Percentiles rank a stretch among this genome's conserved stretches.
Evolutionary conservation across 2,888 invertebrate genomes (phyloP).

Genomic region (Rhimphoctona megacephalus): DNA sequence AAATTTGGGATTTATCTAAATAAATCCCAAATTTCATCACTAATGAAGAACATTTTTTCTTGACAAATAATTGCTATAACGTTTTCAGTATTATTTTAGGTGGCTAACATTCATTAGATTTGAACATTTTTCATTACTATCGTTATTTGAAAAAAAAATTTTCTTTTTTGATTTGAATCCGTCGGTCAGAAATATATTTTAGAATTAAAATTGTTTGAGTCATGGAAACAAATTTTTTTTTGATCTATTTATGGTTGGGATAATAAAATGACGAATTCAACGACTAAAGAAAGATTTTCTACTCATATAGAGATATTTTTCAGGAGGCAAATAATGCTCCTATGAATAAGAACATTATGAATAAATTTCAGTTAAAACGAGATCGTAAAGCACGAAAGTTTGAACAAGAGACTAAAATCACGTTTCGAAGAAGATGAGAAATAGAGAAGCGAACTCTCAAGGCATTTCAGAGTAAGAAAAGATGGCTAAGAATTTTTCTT

Average conservation of each 20-base stretch:
- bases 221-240: neutral
- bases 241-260: neutral
- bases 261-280: slow-evolving; percentile 14
- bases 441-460: slow-evolving; percentile 35
- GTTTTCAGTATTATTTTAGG: neutral
- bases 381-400: slow-evolving; percentile 72
- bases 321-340: slow-evolving; percentile 4
- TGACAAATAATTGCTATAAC: neutral
- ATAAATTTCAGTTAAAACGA: slow-evolving; percentile 73
- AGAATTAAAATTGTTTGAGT: neutral
- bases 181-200: neutral
- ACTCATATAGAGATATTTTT: slow-evolving; percentile 27
- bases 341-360: slow-evolving; percentile 64
- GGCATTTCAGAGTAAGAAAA: slow-evolving; percentile 29
- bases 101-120: no score
- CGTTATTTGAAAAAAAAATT: neutral
- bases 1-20: neutral
- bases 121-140: neutral
- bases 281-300: neutral
- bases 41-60: neutral
- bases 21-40: no score
- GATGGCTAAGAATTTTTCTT: slow-evolving; percentile 38
- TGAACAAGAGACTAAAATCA: slow-evolving; percentile 46
- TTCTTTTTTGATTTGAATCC: neutral
- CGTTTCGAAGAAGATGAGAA: slow-evolving; percentile 53